Conservation (phyloP, 2,797 vertebrate species). For the Graptemys geographica region DNA sequence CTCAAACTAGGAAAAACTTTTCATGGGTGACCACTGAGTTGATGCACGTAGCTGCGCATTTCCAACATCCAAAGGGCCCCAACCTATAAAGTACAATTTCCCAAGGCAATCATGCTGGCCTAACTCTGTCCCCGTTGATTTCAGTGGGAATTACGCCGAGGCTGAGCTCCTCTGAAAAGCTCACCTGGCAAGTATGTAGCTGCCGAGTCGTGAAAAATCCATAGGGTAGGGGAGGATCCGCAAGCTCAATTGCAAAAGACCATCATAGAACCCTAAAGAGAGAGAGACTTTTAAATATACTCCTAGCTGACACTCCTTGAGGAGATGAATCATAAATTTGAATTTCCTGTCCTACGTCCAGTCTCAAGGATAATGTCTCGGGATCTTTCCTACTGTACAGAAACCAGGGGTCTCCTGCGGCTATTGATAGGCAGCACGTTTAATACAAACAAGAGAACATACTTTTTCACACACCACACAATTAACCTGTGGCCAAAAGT, state of each 20-base stretch:
- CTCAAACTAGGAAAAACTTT: not conserved
- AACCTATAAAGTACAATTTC: not conserved
- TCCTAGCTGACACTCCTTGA: not conserved
- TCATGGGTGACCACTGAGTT: fast-evolving
- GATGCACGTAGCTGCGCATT: fast-evolving
- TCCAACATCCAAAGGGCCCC: not conserved
- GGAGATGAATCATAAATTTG: not conserved
- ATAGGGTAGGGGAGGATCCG: not conserved
- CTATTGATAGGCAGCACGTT: not conserved
- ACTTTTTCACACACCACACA: not conserved
- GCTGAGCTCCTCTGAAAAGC: not conserved
- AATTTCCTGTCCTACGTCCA: not conserved
- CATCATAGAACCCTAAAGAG: not conserved
- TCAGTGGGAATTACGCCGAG: not conserved
- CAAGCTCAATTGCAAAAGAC: not conserved
- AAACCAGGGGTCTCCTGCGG: not conserved
- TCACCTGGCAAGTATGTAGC: fast-evolving
- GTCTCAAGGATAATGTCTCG: not conserved
- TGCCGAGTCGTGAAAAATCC: not conserved
- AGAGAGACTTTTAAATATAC: not conserved
- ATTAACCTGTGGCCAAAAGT: not conserved
- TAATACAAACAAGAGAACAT: not conserved
- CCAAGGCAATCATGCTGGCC: fast-evolving
- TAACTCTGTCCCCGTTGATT: not conserved
- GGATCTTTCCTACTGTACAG: not conserved